Conservation (phyloP, 2,797 vertebrate genomes). For the Mormyrops attenuatus region DNA sequence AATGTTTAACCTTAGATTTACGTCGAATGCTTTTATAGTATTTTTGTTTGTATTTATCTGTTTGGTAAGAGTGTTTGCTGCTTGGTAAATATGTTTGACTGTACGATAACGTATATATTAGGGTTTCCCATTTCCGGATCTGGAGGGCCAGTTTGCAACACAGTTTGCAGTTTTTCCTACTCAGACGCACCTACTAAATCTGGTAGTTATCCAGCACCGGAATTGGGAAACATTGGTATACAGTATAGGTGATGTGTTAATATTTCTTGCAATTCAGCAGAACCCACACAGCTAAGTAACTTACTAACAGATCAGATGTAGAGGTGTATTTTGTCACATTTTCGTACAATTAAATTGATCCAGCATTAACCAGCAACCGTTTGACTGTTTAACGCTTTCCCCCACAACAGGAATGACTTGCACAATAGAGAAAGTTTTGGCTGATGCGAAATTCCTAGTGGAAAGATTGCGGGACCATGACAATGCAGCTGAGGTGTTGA, state of each 20-base stretch:
- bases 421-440: slow-evolving; percentile 86
- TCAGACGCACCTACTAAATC: neutral
- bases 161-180: neutral
- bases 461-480: slow-evolving; percentile 91
- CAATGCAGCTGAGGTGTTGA: slow-evolving; percentile 86
- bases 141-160: neutral
- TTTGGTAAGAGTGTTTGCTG: neutral
- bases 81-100: neutral
- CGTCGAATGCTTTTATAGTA: neutral
- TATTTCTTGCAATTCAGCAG: neutral
- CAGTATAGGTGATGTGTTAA: neutral
- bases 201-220: neutral
- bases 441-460: slow-evolving; percentile 89
- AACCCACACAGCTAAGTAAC: neutral
- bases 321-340: neutral
- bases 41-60: neutral
- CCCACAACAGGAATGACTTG: slow-evolving; percentile 78
- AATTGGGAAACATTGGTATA: neutral
- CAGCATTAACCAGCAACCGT: neutral
- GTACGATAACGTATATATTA: neutral
- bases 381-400: neutral
- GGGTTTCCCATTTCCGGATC: neutral
- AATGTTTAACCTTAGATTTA: neutral
- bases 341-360: neutral
- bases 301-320: neutral